Conservation (phyloP, 2,797 vertebrate species). For the Anguilla pacifica region DNA sequence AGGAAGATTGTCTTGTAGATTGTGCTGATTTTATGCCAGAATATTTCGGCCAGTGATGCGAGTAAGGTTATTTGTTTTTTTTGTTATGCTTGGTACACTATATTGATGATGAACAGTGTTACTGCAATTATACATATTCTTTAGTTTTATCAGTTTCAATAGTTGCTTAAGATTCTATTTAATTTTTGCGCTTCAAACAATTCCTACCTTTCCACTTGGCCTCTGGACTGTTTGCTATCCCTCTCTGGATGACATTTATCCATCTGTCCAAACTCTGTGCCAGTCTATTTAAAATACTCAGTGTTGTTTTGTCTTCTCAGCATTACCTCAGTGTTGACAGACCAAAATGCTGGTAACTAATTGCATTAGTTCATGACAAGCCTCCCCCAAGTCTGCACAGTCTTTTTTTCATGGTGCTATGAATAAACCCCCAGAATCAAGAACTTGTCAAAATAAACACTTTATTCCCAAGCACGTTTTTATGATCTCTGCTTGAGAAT, state of each 20-base stretch:
- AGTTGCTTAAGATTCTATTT: not conserved
- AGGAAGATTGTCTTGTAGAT: not conserved
- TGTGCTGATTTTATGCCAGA: not conserved
- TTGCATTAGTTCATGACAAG: too few relatives aligned
- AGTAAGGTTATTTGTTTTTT: not conserved
- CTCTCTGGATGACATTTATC: not conserved
- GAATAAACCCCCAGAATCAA: too few relatives aligned
- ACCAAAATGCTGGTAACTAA: too few relatives aligned
- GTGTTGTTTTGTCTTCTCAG: too few relatives aligned
- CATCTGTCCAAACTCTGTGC: not conserved
- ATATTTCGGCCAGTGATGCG: not conserved
- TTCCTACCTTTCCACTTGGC: not conserved
- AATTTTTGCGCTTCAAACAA: not conserved
- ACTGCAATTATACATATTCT: not conserved
- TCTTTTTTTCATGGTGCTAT: too few relatives aligned
- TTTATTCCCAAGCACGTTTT: too few relatives aligned
- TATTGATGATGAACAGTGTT: not conserved
- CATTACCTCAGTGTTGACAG: too few relatives aligned
- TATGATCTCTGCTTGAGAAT: too few relatives aligned
- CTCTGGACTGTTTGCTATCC: not conserved
- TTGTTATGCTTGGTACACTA: not conserved
- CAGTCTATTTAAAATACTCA: too few relatives aligned
- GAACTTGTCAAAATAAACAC: too few relatives aligned
- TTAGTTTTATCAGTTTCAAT: not conserved
- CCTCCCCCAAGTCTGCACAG: too few relatives aligned